Conservation (phyloP, 2,797 vertebrate genomes). For the Coendou prehensilis region DNA sequence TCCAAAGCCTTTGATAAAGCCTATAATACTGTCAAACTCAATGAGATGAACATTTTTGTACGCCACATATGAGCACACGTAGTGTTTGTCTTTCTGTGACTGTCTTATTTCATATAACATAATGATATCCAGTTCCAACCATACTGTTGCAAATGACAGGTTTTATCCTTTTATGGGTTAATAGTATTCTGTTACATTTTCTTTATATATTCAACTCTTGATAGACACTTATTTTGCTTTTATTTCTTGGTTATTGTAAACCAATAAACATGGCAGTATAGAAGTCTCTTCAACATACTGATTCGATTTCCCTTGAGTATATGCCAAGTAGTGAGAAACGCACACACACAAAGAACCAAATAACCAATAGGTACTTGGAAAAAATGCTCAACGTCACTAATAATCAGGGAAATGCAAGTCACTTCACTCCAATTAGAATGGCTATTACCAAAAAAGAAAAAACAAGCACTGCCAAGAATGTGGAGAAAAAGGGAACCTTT, state of each 20-base stretch:
- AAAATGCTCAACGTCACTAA: background rate
- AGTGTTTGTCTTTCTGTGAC: background rate
- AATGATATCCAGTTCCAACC: background rate
- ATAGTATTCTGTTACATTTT: background rate
- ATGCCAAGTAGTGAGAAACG: background rate
- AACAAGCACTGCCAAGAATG: background rate
- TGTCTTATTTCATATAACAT: background rate
- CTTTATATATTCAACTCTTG: background rate
- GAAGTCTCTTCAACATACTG: background rate
- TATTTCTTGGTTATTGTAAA: background rate
- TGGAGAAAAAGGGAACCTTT: background rate
- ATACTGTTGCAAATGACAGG: background rate
- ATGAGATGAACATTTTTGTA: background rate
- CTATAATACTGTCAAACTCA: background rate
- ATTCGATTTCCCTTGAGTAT: background rate
- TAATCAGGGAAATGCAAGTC: background rate
- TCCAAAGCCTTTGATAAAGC: background rate
- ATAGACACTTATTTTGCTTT: background rate
- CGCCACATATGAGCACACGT: background rate
- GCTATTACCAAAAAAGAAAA: background rate
- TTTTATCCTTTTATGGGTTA: background rate
- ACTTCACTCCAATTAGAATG: background rate
- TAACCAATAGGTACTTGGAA: background rate
- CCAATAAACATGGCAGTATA: background rate
- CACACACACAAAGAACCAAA: background rate